These are phyloP conservation scores for Aeoliscus strigatus DNA, from an alignment of 2,797 vertebrate genomes.

Conservation along the genomic window DNA sequence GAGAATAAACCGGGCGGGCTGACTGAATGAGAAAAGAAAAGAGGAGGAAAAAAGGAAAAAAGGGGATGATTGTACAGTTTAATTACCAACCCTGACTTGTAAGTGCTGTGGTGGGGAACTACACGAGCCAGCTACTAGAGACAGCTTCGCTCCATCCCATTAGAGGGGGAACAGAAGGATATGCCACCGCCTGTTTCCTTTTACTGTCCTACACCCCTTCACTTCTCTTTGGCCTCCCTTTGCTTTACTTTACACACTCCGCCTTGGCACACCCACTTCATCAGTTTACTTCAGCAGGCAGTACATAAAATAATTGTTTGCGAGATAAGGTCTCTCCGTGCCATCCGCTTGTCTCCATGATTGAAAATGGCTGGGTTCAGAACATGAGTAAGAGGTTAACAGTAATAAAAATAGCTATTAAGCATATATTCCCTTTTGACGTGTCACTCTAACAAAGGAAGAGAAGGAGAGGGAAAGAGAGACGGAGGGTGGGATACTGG, in stretches of 20 bases:
- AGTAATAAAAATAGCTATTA: conserved; percentile 85
- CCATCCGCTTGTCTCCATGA: conserved; percentile 55
- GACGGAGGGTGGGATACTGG: conserved; percentile 86
- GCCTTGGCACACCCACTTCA: conserved; percentile 10
- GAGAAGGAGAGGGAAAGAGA: conserved; percentile 33
- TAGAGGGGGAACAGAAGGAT: conserved; percentile 75
- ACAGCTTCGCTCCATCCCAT: conserved; percentile 75
- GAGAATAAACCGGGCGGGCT: conserved; percentile 10
- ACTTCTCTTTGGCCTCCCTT: conserved; percentile 24
- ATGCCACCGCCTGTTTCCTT: conserved; percentile 43
- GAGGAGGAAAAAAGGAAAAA: background rate
- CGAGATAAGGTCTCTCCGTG: conserved; percentile 33
- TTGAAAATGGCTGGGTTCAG: conserved; percentile 72
- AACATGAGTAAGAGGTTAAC: conserved; percentile 74
- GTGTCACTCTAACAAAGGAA: conserved; percentile 78
- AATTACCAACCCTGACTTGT: conserved; percentile 79
- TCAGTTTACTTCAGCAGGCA: conserved; percentile 37
- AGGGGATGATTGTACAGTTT: conserved; percentile 72
- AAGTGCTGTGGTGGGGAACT: conserved; percentile 78
- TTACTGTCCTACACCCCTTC: conserved; percentile 51
- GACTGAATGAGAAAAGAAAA: conserved; percentile 27
- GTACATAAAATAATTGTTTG: conserved; percentile 63
- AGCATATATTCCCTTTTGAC: conserved; percentile 84
- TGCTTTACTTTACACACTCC: conserved; percentile 9
- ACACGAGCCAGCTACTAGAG: conserved; percentile 71